Evolutionary conservation across 2,888 invertebrate species (phyloP), one percentile per base, ranked within the genome.

Genomic region (Epinotia brunnichana): DNA sequence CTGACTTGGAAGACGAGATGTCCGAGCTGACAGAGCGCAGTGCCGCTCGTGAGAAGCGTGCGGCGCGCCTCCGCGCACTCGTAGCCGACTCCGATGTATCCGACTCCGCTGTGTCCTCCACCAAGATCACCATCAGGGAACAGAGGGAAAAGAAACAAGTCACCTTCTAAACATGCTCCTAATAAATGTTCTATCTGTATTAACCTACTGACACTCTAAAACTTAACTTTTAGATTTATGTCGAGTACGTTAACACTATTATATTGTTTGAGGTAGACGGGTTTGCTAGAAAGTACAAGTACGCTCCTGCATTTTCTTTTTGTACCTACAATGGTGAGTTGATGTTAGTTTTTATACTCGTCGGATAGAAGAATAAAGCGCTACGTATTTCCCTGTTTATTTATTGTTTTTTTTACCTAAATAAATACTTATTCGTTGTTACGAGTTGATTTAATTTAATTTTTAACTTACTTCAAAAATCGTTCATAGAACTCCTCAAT

Each of bases 1-100:
- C 94, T 51, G 96, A 96, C 80, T 90, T 97, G 57, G 96, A 97
- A 81, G 95, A 95, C 64, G 97, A 97, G 86, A 96, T 96, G 95
- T 94, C 95, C 56, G 95, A 95, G 77, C 88, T 96, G 74, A 95
- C 92, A 19, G 96, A 96, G 81, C 94, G 95, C 80, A 95, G 94
- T 80, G 95, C 95, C 0, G 95, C 95, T 21, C 94, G 96, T 76
- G 96, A 97, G 82, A 95, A 95, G 74, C 94, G 96, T 60, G 95
- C 95, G 2, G 96, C 96, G 0, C 95, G 95, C 68, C 94, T 97
- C 41, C 94, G 95, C 69, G 95, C 96, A 0, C 85, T 97, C 35
- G 95, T 96, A 19, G 95, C 95, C 66, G 96, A 95, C 78, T 87
- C 89, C 7, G 95, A 95, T 70, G 83, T 80, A 10, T 76, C 86